Conservation (phyloP, 1,140 invertebrate genomes). For the Euura lappo region DNA sequence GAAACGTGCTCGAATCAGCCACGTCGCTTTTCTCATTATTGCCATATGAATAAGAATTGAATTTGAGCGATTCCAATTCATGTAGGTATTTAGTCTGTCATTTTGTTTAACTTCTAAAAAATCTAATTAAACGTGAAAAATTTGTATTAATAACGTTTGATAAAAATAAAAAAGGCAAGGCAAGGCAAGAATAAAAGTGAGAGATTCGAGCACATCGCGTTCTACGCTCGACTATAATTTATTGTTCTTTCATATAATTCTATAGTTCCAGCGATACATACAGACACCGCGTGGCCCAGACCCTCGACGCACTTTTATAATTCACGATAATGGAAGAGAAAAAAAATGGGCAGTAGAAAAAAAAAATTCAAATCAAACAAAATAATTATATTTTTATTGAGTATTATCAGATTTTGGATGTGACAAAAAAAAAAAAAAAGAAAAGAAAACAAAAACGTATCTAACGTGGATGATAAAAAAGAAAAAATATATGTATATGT, state of each 20-base stretch:
- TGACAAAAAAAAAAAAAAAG: background rate
- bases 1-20: background rate
- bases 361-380: conserved; percentile 14
- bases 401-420: conserved; percentile 37
- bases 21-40: background rate
- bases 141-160: too few species aligned
- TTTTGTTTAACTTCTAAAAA: too few species aligned
- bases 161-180: background rate
- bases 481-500: background rate
- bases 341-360: too few species aligned
- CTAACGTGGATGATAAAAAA: background rate
- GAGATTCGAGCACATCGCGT: background rate
- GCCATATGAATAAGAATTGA: too few species aligned
- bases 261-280: background rate
- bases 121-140: too few species aligned
- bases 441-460: conserved; percentile 4
- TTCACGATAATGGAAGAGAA: background rate
- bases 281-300: conserved; percentile 24
- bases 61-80: too few species aligned
- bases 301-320: conserved; percentile 28
- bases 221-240: conserved; percentile 23
- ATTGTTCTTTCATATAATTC: conserved; percentile 10
- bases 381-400: conserved; percentile 39
- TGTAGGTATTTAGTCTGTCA: too few species aligned
- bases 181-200: background rate